Evolutionary conservation across 1,140 invertebrate genomes (phyloP), one percentile per base, ranked within the genome.

Genomic region (Drosophila ercepeae): DNA sequence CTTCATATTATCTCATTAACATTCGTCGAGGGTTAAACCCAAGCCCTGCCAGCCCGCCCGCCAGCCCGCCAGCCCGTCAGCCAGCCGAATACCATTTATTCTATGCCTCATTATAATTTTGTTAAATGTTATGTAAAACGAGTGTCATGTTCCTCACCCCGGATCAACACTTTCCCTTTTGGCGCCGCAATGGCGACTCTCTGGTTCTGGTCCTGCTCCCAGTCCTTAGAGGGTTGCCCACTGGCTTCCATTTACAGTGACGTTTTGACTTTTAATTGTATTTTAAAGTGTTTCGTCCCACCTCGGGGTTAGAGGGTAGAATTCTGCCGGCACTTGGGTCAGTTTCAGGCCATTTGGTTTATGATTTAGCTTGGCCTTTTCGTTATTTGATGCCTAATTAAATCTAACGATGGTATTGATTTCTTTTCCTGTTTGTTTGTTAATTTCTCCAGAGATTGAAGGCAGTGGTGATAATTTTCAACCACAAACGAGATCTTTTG

Each of bases 341-440:
- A 50, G 63, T 73, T 86, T 86, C 81, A 82, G 78, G 64, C 67
- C 78, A 90, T 81, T 90, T 84, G 67, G 53, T 53, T 84, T 79
- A 83, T 88, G 86, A 89, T 89, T 89, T 77, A 90, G 73, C 65
- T 64, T 52, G 65, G 42, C 52, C 2, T 64, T 74, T 69, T 61
- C 70, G 88, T 81, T 70, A 90, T 88, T 88, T 90, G 88, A 90
- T 81, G 88, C 82, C 82, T 90, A 90, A 90, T 90, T 90, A 90
- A 90, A 88, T 88, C 78, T 90, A 90, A 90, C 88, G 88, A 90
- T 75, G 75, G 78, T 75, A 77, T 76, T 86, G 81, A 84, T 79
- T 86, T 68, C 54, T 54, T 27, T 51, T 55, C 32, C 57, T 58
- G 9, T 27, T 13, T 18, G 21, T 16, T 41, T n/a, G 4, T 23